Base-by-base conservation (phyloP, 2,113 vertebrate species). In the Falcunculus frontatus region DNA sequence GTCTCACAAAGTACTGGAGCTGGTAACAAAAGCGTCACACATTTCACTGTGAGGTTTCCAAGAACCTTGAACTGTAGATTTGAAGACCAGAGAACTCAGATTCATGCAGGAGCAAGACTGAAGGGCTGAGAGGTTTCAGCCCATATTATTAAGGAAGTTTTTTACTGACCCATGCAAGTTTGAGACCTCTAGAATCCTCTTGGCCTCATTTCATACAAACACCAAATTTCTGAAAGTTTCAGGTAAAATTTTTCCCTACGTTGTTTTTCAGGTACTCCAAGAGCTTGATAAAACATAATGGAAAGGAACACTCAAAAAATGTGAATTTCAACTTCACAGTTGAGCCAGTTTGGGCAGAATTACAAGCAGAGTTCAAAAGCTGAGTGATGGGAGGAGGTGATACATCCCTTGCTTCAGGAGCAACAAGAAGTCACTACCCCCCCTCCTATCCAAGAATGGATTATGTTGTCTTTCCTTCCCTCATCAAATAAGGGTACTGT, bases 311-410 rank as follows among this genome's bases (percentile, higher is more conserved):
- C 21, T 63, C 13, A 29, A 39, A 21, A n/a, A n/a, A n/a, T n/a
- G 8, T 10, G 2, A 63, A 20, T 60, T 91, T 49, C 14, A 69
- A 7, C 11, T 82, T 82, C 12, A 37, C 1, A 0, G 32, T 41
- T 67, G 39, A 87, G 55, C 7, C 60, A 77, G 1, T 39, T 77
- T 11, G 6, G 13, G 6, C 50, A 65, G 53, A 75, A 39, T 62
- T 57, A 74, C 6, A 67, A 83, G 26, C 21, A 78, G 22, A 65
- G 11, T 21, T 68, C 19, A 62, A 49, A 73, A 46, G 10, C 4
- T 0, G 2, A 0, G 0, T 17, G 7, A 47, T 13, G 25, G 17
- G 8, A 93, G 8, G 12, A 15, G 9, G 18, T 0, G 2, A 52
- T 21, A 16, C 0, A 6, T 6, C 11, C 19, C 4, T 2, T 41